Base-by-base conservation (phyloP, 2,888 invertebrate species). In the Caenorhabditis wallacei region DNA sequence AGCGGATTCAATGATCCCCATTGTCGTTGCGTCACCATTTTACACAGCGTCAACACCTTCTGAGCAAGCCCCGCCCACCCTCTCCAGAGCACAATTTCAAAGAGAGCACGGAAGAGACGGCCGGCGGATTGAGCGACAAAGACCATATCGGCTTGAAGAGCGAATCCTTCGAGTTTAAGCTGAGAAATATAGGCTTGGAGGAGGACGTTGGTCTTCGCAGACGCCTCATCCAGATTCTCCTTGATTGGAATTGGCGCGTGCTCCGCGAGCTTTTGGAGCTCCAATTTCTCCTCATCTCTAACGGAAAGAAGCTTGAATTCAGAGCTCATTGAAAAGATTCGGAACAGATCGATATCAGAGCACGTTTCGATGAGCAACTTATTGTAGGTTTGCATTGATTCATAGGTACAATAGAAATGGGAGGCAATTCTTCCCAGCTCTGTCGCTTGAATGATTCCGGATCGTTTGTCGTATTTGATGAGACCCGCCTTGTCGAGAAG, bases 1-100 rank as follows among this genome's bases (percentile, higher is more conserved):
- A 99, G 93, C 1, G 99, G 99, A 1, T 97, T 97, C 97, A 99
- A 97, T 0, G 97, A 97, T 92, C 98, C 98, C 99, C 99, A 99
- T 87, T 92, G 91, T 85, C 98, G 94, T 0, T 97, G 94, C 92
- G 98, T 97, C 81, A 99, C 97, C 98, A 99, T 99, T 93, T 99
- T 99, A 93, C 98, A 98, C 7, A 99, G 94, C 0, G 97, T 95
- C 20, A 99, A 93, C 0, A 97, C 95, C 92, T 98, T 99, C 78
- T 88, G 98, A 0, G 97, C 96, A 69, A 99, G 92, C 90, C 98
- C 97, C 0, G 99, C 99, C 99, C 99, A 99, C 16, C 98, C 96
- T 40, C 95, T 93, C 91, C 93, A 94, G 53, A 99, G 92, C 0
- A 98, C 98, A 87, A 99, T 98, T 94, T 99, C 99, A 92, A 95